phyloP scores from a whole-genome alignment of 2,888 invertebrate genomes.

The Galerucella calmariensis region DNA sequence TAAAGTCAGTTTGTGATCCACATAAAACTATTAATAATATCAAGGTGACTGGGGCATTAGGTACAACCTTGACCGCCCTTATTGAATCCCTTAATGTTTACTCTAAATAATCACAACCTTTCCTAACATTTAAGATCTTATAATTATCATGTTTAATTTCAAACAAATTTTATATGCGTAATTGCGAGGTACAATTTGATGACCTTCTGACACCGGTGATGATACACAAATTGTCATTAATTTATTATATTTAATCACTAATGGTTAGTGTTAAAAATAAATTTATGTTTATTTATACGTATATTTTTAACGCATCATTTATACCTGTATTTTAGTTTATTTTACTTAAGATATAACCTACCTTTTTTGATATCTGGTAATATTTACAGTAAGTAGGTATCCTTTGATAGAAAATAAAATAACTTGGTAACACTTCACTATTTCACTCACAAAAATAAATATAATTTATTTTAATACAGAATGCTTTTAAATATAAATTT shows the following conservation, averaged over 20 bases:
- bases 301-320: not conserved
- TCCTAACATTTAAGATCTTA: not conserved
- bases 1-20: not conserved
- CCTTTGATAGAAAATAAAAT: not conserved
- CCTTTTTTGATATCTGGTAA: conserved; percentile 16
- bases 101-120: not conserved
- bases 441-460: conserved; percentile 3
- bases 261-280: conserved; percentile 3
- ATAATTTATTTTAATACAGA: not conserved
- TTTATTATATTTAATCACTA: not conserved
- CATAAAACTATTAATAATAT: conserved; percentile 1
- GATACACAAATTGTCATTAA: not conserved
- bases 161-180: not conserved
- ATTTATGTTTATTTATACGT: not conserved
- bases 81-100: not conserved
- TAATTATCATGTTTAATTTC: too few relatives aligned
- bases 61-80: conserved; percentile 1
- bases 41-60: conserved; percentile 16
- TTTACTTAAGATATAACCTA: conserved; percentile 20
- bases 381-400: not conserved
- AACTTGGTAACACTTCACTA: conserved; percentile 10
- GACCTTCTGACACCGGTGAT: conserved; percentile 12
- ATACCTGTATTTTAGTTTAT: not conserved
- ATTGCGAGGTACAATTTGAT: not conserved
- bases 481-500: conserved; percentile 24